These are phyloP conservation scores for Anadara kagoshimensis DNA, from an alignment of 1,140 invertebrate species.

Conservation along the genomic window DNA sequence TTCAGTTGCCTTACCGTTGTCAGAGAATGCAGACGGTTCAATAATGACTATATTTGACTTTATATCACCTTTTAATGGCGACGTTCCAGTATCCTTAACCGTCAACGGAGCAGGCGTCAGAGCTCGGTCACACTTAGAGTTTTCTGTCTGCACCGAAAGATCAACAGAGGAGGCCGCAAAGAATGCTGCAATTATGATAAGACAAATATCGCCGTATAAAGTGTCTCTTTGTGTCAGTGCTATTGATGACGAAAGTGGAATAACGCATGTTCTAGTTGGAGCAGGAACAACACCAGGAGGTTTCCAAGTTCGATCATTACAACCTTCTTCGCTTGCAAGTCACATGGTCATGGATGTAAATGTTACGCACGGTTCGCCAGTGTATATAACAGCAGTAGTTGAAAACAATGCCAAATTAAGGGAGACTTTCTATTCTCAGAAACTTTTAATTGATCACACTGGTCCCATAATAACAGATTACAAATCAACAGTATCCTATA, in stretches of 20 bases:
- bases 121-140: background rate
- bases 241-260: constrained; percentile 39
- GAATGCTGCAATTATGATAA: constrained; percentile 3
- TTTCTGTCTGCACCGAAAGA: background rate
- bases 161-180: background rate
- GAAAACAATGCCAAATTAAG: too few species aligned
- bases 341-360: too few species aligned
- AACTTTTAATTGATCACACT: too few species aligned
- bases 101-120: background rate
- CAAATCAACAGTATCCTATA: too few species aligned
- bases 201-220: constrained; percentile 30
- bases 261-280: constrained; percentile 23
- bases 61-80: background rate
- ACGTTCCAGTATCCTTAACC: background rate
- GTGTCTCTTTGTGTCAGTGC: constrained; percentile 30
- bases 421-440: too few species aligned
- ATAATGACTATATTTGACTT: too few species aligned
- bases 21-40: too few species aligned
- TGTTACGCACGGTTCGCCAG: too few species aligned
- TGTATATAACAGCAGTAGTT: too few species aligned
- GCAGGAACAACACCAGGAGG: constrained; percentile 31
- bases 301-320: background rate
- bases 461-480: too few species aligned
- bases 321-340: too few species aligned
- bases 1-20: too few species aligned